Evolutionary conservation across 2,888 invertebrate species (phyloP), one percentile per base, ranked within the genome.

Genomic region (Strigamia crassipes): DNA sequence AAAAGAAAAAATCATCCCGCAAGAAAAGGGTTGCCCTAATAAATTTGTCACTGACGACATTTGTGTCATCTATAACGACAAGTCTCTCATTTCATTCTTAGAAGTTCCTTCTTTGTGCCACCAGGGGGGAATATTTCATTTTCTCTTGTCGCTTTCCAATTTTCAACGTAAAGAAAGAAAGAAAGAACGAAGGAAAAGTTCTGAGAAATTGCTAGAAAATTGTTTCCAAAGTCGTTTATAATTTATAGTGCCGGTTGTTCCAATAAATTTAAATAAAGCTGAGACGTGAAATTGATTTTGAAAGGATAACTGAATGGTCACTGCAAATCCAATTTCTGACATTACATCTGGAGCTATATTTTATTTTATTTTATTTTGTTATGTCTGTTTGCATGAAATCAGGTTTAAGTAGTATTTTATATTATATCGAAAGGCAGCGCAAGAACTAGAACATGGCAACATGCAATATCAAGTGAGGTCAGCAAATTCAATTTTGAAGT

Each of bases 11-110:
- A 56, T 56, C 56, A 18, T 18, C 56, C 56, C 18, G 18, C 18
- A 56, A 46, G 46, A 18, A 56, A 56, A 56, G 56, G 56, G 56
- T 56, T 56, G 56, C 56, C 9, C 56, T 56, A 56, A 56, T 56
- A 56, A 56, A 56, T 56, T 56, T 56, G 56, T 56, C 56, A 56
- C n/a, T 56, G 56, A 21, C 56, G 56, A 56, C 56, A 56, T 56
- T 56, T 56, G 56, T 56, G 56, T 56, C 56, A 56, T 56, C 56
- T 18, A 18, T 56, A 56, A 56, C 56, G 56, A 56, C 56, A 56
- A 56, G 56, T 56, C 56, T 56, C 56, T 56, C 56, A 56, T 56
- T 56, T 56, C 56, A 56, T 56, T 4, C 56, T 56, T 56, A 56
- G 56, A 56, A 56, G 18, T 56, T 18, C 56, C 9, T 18, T 8